Base-by-base conservation (phyloP, 2,113 vertebrate species). In the Epinephelus lanceolatus region DNA sequence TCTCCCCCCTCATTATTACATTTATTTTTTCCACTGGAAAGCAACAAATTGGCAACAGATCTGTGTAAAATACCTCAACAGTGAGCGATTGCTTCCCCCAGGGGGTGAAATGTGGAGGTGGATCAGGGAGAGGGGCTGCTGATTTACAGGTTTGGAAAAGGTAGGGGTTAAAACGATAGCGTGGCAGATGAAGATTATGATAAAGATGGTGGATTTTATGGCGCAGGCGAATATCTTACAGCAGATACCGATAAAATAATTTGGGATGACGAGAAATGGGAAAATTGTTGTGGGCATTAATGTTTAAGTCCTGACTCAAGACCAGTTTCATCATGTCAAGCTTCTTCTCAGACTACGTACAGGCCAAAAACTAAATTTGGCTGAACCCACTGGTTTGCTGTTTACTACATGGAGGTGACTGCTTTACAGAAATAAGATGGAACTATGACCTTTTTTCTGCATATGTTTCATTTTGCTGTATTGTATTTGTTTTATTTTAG, bases 21-120 rank as follows among this genome's bases (percentile, higher is more conserved):
- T 94, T 91, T 87, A 86, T 78, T 83, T 89, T 90, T 88, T 91
- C 78, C 55, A 47, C 71, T 81, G 89, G 88, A 90, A 89, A 81
- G 86, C 87, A 89, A 90, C 92, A 93, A 92, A 93, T 94, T 91
- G 83, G 81, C 88, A 85, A 88, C 92, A 94, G 88, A 91, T 93
- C 71, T 68, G 81, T 77, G 84, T 84, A 42, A 90, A 92, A 91
- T 83, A 81, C 78, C 68, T 84, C 75, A 80, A 82, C 81, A 59
- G 63, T 81, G 83, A 87, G 85, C 40, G 57, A 81, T 37, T 45
- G 63, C 76, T 78, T 71, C 70, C 71, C 84, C 73, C 40, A 17
- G 83, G 78, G 80, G 78, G 25, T 67, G 69, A 83, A 79, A 75
- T 68, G 71, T 61, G 69, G 52, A 76, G 78, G 52, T 30, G 67